Base-by-base conservation (phyloP, 2,797 vertebrate species). In the Pseudopleuronectes americanus region DNA sequence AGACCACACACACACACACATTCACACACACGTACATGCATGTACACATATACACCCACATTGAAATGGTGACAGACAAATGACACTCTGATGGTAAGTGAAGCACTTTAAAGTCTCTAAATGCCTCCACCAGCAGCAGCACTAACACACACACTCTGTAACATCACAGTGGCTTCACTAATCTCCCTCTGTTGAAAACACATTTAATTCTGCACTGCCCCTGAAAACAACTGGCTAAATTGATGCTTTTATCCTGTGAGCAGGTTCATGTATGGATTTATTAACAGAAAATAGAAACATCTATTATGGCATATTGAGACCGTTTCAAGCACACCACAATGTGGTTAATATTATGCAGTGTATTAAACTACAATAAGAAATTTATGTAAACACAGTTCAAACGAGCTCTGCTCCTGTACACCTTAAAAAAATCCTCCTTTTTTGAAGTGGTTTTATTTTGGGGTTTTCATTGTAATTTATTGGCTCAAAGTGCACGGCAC, bases 371-470 rank as follows among this genome's bases (percentile, higher is more conserved):
- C 85, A 89, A 91, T 89, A 76, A 87, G 85, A 77, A 91, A 83
- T 92, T 92, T 88, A 91, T 92, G 92, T 93, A 93, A 94, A 94
- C 89, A 89, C 70, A 88, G 87, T 86, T 91, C 89, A 92, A 88
- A 89, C 57, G 84, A 83, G 78, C 3, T 31, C 70, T 21, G 70
- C 64, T 90, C 87, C 87, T 84, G 83, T 87, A 86, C 89, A 91
- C 86, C 91, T 90, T 79, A 78, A 84, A 19, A 83, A 69, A 83
- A 69, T 71, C 61, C 79, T 69, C 63, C 61, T 83, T 85, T 91
- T 60, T 90, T 88, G 67, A 92, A 90, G 80, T 83, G 38, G 77
- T 91, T 91, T 93, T 89, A 91, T 94, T 94, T 94, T 75, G 67
- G 86, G 88, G 66, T 69, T 21, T 88, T 90, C 81, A 67, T 88